Evolutionary conservation across 2,113 vertebrate genomes (phyloP).

Genomic region (Malurus melanocephalus): DNA sequence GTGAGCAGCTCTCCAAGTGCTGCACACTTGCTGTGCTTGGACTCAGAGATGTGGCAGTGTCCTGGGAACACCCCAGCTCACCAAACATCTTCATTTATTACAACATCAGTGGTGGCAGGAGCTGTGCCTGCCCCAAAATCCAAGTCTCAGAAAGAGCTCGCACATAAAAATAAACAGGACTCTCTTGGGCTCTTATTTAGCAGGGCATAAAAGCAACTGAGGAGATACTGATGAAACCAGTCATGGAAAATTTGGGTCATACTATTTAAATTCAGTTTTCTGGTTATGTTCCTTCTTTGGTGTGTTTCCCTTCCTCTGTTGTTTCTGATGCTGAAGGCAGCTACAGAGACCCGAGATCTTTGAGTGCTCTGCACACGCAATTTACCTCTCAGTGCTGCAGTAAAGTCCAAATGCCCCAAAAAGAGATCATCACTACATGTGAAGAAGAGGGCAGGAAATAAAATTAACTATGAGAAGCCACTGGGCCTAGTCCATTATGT

Average conservation of each 20-base stretch:
- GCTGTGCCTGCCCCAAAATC: neutral
- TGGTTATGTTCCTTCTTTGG: slow-evolving; percentile 13
- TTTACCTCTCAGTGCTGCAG: neutral
- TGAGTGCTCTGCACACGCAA: neutral
- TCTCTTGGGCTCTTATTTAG: neutral
- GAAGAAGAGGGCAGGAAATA: neutral
- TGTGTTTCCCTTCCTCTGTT: neutral
- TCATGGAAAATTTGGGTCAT: slow-evolving; percentile 45
- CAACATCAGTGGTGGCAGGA: neutral
- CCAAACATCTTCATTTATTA: neutral
- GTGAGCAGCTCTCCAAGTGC: neutral
- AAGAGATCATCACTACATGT: neutral
- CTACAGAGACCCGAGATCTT: neutral
- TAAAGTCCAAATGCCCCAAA: neutral
- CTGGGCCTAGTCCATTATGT: neutral
- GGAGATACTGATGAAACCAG: neutral
- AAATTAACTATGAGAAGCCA: neutral
- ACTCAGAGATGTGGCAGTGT: neutral
- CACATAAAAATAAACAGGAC: slow-evolving; percentile 4
- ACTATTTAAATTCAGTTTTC: slow-evolving; percentile 9
- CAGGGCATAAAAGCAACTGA: slow-evolving; percentile 3
- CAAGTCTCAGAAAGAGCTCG: neutral
- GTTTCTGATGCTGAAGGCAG: neutral
- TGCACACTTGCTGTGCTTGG: neutral
- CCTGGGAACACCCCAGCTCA: neutral